Evolutionary conservation across 2,113 vertebrate species (phyloP).

Genomic region (Pyxicephalus adspersus): DNA sequence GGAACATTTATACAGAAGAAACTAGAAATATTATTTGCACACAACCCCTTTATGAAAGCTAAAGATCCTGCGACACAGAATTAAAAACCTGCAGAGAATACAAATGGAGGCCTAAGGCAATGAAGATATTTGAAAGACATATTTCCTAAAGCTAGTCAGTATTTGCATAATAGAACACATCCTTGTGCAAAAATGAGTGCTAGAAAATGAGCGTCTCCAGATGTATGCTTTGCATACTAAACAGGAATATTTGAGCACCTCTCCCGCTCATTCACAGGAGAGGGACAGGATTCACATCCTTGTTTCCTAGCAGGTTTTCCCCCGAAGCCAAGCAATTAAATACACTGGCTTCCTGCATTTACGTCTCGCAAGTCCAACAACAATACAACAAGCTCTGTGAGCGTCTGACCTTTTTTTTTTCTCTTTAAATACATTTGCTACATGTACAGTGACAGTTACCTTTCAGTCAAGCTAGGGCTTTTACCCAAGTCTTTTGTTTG

Average conservation of each 20-base stretch:
- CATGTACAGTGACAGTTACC: slow-evolving; percentile 17
- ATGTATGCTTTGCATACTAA: slow-evolving; percentile 53
- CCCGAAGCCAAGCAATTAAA: slow-evolving; percentile 50
- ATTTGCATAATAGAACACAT: slow-evolving; percentile 55
- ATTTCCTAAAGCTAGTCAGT: slow-evolving; percentile 23
- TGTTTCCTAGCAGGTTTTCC: slow-evolving; percentile 10
- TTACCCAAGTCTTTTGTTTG: not conserved
- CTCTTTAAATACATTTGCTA: slow-evolving; percentile 2
- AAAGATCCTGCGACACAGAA: slow-evolving; percentile 5
- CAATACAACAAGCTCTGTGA: slow-evolving; percentile 4
- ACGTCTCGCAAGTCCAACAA: slow-evolving; percentile 35
- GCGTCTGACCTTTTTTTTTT: slow-evolving; percentile 6
- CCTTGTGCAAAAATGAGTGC: slow-evolving; percentile 39
- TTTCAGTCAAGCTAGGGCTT: slow-evolving; percentile 11
- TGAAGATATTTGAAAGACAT: slow-evolving; percentile 53
- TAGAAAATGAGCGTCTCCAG: slow-evolving; percentile 38
- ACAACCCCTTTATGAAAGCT: not conserved
- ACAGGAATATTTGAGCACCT: slow-evolving; percentile 20
- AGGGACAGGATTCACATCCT: slow-evolving; percentile 40
- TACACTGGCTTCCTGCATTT: slow-evolving; percentile 45
- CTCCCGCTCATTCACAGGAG: slow-evolving; percentile 10
- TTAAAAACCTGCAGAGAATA: slow-evolving; percentile 1
- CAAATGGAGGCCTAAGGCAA: slow-evolving; percentile 29
- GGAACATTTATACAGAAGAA: not conserved
- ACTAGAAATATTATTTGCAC: slow-evolving; percentile 21